Evolutionary conservation across 2,888 invertebrate genomes (phyloP).

Genomic region (Petrophora chlorosata): DNA sequence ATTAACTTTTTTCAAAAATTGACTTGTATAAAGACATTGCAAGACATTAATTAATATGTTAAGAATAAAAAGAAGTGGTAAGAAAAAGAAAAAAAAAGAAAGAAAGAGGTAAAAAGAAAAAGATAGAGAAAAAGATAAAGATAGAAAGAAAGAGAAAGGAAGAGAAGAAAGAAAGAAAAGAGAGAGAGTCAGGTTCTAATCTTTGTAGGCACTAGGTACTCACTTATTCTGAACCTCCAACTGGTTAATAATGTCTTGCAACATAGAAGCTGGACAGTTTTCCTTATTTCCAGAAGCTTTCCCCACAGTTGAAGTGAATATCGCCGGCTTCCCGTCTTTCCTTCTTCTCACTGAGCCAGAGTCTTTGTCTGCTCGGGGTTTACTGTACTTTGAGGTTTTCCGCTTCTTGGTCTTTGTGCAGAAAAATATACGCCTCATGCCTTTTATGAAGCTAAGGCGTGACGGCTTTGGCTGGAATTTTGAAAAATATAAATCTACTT

Average conservation of each 20-base stretch:
- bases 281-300: conserved; percentile 71
- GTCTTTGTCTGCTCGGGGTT: conserved; percentile 45
- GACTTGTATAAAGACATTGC: no score
- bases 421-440: conserved; percentile 74
- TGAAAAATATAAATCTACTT: not conserved
- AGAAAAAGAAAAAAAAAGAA: no score
- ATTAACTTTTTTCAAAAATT: no score
- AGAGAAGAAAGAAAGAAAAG: no score
- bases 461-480: conserved; percentile 65
- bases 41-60: no score
- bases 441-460: conserved; percentile 72
- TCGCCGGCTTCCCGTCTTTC: conserved; percentile 59
- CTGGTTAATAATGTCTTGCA: conserved; percentile 88
- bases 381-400: conserved; percentile 49
- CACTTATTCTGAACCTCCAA: conserved; percentile 87
- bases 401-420: conserved; percentile 73
- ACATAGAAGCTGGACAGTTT: conserved; percentile 83
- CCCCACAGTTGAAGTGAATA: conserved; percentile 76
- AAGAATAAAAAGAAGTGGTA: no score
- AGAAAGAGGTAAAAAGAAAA: no score
- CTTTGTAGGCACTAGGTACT: no score
- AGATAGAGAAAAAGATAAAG: no score
- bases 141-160: no score
- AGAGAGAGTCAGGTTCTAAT: no score
- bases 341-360: conserved; percentile 37